These are phyloP conservation scores for Flexamia atlantica DNA, from an alignment of 2,888 invertebrate genomes.

Conservation along the genomic window DNA sequence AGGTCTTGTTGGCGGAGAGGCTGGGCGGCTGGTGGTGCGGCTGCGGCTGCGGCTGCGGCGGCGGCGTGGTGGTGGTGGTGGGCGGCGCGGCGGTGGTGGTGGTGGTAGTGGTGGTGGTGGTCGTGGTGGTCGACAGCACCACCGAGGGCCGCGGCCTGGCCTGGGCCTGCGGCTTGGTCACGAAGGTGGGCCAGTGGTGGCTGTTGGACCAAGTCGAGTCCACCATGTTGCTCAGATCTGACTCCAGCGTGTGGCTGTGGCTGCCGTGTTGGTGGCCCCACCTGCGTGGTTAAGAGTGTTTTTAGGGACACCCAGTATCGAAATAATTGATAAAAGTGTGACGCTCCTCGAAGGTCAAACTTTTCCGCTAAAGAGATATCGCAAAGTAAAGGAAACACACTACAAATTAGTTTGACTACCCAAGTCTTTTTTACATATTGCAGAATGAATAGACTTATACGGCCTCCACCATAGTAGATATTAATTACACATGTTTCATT, in stretches of 20 bases:
- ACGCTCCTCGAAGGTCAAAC: no score
- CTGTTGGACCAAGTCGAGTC: constrained; percentile 56
- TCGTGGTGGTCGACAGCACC: constrained; percentile 28
- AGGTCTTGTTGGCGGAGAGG: constrained; percentile 59
- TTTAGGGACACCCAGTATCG: no score
- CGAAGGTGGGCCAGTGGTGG: constrained; percentile 55
- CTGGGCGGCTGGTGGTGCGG: constrained; percentile 15
- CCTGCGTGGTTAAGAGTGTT: no score
- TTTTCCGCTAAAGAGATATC: no score
- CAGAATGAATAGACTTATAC: no score
- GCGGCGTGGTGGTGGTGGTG: constrained; percentile 71
- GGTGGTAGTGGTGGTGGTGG: constrained; percentile 71
- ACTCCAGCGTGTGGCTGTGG: constrained; percentile 43
- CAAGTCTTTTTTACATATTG: no score
- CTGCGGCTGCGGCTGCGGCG: constrained; percentile 64
- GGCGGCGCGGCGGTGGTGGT: constrained; percentile 72
- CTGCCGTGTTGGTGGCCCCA: constrained; percentile 41
- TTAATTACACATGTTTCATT: no score
- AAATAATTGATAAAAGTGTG: no score
- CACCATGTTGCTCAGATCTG: constrained; percentile 51
- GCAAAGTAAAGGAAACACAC: no score
- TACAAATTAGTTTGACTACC: no score
- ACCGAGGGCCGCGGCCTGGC: constrained; percentile 40
- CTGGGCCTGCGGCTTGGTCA: constrained; percentile 58
- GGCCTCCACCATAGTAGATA: no score